Percentiles rank a stretch among this genome's conserved stretches.
Evolutionary conservation across 1,140 invertebrate species (phyloP).

Genomic region (Drosophila dunni): DNA sequence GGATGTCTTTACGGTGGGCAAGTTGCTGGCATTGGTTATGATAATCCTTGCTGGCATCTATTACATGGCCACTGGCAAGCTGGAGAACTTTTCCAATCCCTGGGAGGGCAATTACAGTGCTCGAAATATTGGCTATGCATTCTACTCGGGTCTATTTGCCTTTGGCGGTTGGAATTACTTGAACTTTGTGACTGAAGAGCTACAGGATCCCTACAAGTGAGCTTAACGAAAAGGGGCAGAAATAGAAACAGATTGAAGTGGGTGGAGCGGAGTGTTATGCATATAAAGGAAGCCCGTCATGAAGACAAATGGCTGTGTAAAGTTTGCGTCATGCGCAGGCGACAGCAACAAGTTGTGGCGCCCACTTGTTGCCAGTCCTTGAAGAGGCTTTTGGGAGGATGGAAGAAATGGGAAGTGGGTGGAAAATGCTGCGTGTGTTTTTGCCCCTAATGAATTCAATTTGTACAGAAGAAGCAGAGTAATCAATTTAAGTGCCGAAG

Average conservation of each 20-base stretch:
- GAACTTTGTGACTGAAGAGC: conserved; percentile 97
- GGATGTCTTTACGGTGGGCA: conserved; percentile 95
- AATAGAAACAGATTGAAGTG: conserved; percentile 7
- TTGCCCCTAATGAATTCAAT: conserved; percentile 75
- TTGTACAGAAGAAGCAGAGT: conserved; percentile 42
- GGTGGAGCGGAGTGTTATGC: background rate
- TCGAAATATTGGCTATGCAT: conserved; percentile 90
- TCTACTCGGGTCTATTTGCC: conserved; percentile 98
- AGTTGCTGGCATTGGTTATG: conserved; percentile 92
- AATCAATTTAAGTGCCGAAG: conserved; percentile 73
- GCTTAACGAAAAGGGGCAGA: conserved; percentile 50
- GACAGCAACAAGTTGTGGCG: conserved; percentile 66
- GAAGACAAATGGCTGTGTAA: conserved; percentile 54
- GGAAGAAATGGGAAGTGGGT: conserved; percentile 9
- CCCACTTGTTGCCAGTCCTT: conserved; percentile 75
- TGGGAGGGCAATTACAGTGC: conserved; percentile 89
- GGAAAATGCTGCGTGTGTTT: conserved; percentile 20
- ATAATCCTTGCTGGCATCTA: conserved; percentile 93
- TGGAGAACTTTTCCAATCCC: conserved; percentile 89
- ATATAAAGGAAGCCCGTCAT: conserved; percentile 25
- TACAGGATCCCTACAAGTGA: conserved; percentile 96
- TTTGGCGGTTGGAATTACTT: conserved; percentile 98
- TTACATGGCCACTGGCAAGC: conserved; percentile 89
- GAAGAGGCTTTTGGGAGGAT: conserved; percentile 6
- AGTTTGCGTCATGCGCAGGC: conserved; percentile 66